Base-by-base conservation (phyloP, 2,113 vertebrate species). In the Morone chrysops region DNA sequence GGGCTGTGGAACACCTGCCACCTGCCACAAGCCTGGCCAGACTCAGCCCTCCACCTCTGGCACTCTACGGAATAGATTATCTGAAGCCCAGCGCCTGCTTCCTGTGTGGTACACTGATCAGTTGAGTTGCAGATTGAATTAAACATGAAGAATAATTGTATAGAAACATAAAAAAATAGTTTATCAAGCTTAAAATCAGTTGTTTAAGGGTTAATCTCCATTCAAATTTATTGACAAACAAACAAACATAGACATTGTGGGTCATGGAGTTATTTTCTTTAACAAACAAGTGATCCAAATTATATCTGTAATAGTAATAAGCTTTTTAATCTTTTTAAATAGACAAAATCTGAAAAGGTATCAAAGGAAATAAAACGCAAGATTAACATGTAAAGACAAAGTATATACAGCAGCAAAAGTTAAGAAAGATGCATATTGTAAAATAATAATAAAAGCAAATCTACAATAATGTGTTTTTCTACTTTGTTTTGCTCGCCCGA, bases 1-100 rank as follows among this genome's bases (percentile, higher is more conserved):
- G 83, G 78, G 40, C 83, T 65, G 62, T 60, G 47, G 72, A 89
- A 87, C 85, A 85, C 85, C 86, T 91, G 87, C 74, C 78, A 81
- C 76, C 68, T 71, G 66, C 84, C 68, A 84, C 60, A 63, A 68
- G 82, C 68, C 56, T 45, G 68, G 77, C 66, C 57, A 57, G 61
- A 61, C 54, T 74, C 72, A 47, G 68, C 78, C 38, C 61, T 75
- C 61, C 82, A 80, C 80, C 83, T 76, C 67, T 78, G 80, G 68
- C 62, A 38, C 50, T 12, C n/a, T 47, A 66, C 73, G 51, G 74
- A 85, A 65, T 41, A 73, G 57, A 71, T 82, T 60, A 75, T 84
- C 63, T 45, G 50, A 78, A 78, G 63, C 85, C 31, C 65, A 61
- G 20, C 4, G 4, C 51, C 70, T 41, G 50, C 68, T 82, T 78